A percentile compares a stretch with the other conserved stretches of the same genome.
These are phyloP conservation scores for Allolobophora icterica DNA, from an alignment of 2,888 invertebrate genomes.

Conservation along the genomic window DNA sequence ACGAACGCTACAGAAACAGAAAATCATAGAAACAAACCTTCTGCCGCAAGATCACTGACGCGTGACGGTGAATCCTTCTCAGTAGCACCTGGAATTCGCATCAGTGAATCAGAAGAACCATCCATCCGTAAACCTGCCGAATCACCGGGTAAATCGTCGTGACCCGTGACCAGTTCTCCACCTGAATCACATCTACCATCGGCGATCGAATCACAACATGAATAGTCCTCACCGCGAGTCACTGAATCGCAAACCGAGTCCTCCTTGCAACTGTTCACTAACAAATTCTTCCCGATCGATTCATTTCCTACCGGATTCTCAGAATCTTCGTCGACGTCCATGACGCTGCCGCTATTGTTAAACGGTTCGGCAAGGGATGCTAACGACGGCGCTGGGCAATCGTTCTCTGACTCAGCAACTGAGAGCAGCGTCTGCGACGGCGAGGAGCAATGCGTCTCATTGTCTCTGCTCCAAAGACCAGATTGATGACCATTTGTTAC, in stretches of 20 bases:
- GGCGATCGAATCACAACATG: neutral
- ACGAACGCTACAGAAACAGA: neutral
- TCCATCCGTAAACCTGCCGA: neutral
- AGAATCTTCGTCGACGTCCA: neutral
- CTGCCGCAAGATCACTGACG: neutral
- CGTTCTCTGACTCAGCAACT: neutral
- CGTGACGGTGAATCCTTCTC: neutral
- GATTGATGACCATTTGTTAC: constrained; percentile 17
- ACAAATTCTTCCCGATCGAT: neutral
- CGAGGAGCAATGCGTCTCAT: constrained; percentile 4
- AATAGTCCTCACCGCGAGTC: neutral
- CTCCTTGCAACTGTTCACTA: neutral
- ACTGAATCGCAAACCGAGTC: neutral
- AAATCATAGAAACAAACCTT: neutral
- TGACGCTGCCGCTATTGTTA: neutral
- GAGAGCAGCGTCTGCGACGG: neutral
- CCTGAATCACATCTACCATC: neutral
- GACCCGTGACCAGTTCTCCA: neutral
- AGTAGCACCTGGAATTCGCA: neutral
- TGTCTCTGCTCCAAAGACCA: constrained; percentile 1
- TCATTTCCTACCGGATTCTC: neutral
- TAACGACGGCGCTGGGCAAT: neutral
- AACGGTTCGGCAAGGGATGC: neutral
- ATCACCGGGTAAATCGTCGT: neutral
- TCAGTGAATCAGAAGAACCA: neutral